Evolutionary conservation across 2,113 vertebrate genomes (phyloP), one percentile per base, ranked within the genome.

Genomic region (Zingel zingel): DNA sequence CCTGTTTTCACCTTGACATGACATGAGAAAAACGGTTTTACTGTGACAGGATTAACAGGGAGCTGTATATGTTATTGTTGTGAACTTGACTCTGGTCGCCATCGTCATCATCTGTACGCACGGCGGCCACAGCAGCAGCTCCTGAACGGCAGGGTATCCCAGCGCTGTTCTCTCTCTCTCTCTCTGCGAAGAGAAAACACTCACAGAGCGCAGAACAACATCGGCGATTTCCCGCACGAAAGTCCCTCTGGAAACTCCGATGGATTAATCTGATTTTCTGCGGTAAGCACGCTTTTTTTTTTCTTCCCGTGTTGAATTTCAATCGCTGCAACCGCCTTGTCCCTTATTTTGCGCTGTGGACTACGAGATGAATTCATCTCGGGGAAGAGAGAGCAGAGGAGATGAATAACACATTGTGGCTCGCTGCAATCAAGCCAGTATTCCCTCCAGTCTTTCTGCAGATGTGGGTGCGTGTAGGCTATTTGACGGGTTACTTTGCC

Each of bases 91-190:
- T 1, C 54, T 27, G n/a, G 57, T 39, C 82, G 74, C 84, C 73
- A 1, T 85, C 89, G 90, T 92, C 92, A 90, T 93, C 94, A 90
- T 95, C 93, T 89, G 93, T 93, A 94, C 89, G 90, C 91, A 92
- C 91, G 85, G 93, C 88, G 85, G 93, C 89, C 90, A 92, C 92
- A 87, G 93, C 92, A 87, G 93, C 92, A 91, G 85, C 93, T 91
- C 85, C 90, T 72, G 85, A 65, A 81, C 89, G 81, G 86, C 81
- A 83, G 88, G 89, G 86, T 81, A 78, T 90, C 89, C 88, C 89
- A 72, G 89, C 89, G 93, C 82, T 93, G 66, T 83, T 81, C 92
- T 83, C 91, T 77, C 77, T 62, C 27, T 30, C 30, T 33, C 30
- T 5, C 82, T 72, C 53, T 77, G 79, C 73, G 72, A 82, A 58